These are phyloP conservation scores for Acrossocheilus fasciatus DNA, from an alignment of 2,797 vertebrate species.

Conservation along the genomic window DNA sequence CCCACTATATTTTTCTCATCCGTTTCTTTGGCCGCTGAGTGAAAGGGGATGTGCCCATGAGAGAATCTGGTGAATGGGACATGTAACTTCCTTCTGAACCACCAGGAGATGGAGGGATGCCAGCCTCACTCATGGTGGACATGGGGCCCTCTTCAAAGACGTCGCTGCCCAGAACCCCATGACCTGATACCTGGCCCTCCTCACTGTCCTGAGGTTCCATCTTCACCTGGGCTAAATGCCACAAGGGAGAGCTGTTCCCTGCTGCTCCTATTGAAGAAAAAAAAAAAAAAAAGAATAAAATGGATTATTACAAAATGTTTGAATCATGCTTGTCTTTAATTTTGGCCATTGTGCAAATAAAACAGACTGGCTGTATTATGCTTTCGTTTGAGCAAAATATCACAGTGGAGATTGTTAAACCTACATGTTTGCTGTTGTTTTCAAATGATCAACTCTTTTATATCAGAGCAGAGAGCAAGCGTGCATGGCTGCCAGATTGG, in stretches of 20 bases:
- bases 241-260: conserved; percentile 90
- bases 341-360: background rate
- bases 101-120: conserved; percentile 87
- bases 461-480: no score
- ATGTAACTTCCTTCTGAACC: conserved; percentile 91
- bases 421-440: no score
- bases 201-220: conserved; percentile 95
- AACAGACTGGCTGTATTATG: background rate
- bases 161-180: conserved; percentile 87
- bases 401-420: background rate
- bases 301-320: background rate
- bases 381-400: background rate
- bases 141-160: conserved; percentile 96
- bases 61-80: conserved; percentile 93
- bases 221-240: conserved; percentile 93
- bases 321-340: background rate
- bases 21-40: conserved; percentile 94
- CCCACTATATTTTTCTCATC: conserved; percentile 88
- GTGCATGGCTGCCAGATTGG: no score
- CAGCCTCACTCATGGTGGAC: conserved; percentile 97
- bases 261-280: conserved; percentile 70
- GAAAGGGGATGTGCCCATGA: conserved; percentile 94
- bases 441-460: no score
- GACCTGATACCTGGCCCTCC: conserved; percentile 84
- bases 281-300: conserved; percentile 8